phyloP scores from a whole-genome alignment of 2,113 vertebrate species.

The Gymnarchus niloticus region DNA sequence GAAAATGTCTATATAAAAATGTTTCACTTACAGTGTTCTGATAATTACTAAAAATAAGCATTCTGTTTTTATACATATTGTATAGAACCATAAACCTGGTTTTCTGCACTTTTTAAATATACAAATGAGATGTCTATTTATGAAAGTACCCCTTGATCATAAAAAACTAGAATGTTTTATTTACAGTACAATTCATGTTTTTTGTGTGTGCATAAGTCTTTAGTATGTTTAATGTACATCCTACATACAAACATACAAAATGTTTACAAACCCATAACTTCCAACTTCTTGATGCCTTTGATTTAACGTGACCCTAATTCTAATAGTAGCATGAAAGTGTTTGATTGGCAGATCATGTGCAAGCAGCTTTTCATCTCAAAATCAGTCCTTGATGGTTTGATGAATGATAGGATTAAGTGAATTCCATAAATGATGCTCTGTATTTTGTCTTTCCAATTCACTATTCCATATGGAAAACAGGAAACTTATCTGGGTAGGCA shows the following conservation, averaged over 20 bases:
- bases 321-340: neutral
- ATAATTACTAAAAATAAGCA: conserved; percentile 37
- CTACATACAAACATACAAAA: conserved; percentile 26
- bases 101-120: conserved; percentile 19
- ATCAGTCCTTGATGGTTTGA: neutral
- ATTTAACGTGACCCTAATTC: neutral
- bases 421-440: no score
- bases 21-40: conserved; percentile 14
- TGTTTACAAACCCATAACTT: conserved; percentile 21
- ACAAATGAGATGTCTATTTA: conserved; percentile 32
- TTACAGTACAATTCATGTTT: conserved; percentile 21
- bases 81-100: conserved; percentile 36
- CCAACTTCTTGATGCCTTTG: neutral
- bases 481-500: no score
- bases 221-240: neutral
- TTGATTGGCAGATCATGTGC: neutral
- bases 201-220: neutral
- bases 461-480: no score
- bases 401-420: neutral
- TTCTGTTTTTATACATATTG: conserved; percentile 30
- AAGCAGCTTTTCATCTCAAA: no score
- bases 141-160: conserved; percentile 29
- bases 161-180: conserved; percentile 33
- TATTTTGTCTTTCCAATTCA: no score
- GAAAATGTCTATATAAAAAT: conserved; percentile 29